A percentile compares a stretch with the other conserved stretches of the same genome.
These are phyloP conservation scores for Toxotes chatareus DNA, from an alignment of 2,113 vertebrate genomes.

Conservation along the genomic window DNA sequence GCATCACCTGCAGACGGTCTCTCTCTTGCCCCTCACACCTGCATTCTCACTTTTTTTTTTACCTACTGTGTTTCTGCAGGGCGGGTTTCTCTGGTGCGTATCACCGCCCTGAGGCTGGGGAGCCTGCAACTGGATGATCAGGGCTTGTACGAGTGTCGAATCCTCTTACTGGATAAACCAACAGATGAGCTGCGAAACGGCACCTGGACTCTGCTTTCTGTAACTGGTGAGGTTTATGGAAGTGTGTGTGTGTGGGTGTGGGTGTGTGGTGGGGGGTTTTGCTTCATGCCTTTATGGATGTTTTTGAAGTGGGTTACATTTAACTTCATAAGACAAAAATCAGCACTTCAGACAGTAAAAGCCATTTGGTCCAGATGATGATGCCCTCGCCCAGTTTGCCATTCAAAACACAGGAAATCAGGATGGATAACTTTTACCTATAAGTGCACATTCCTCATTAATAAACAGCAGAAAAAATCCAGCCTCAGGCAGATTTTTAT, in stretches of 20 bases:
- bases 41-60: slow-evolving; percentile 12
- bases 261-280: too few species aligned
- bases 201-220: slow-evolving; percentile 91
- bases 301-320: slow-evolving; percentile 4
- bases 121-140: slow-evolving; percentile 88
- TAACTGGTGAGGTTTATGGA: slow-evolving; percentile 84
- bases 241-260: neutral
- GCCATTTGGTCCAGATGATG: neutral
- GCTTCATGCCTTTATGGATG: neutral
- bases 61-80: slow-evolving; percentile 79
- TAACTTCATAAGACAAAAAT: neutral
- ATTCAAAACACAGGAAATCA: neutral
- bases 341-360: neutral
- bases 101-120: slow-evolving; percentile 86
- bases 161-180: slow-evolving; percentile 89
- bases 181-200: slow-evolving; percentile 89
- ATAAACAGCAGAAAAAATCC: neutral
- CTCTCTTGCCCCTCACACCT: neutral
- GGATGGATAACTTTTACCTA: neutral
- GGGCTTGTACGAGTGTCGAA: slow-evolving; percentile 93
- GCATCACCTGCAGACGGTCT: neutral
- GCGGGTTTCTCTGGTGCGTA: slow-evolving; percentile 86
- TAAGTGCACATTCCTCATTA: neutral
- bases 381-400: neutral
- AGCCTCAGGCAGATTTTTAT: neutral